Evolutionary conservation across 2,888 invertebrate species (phyloP), one percentile per base, ranked within the genome.

Genomic region (Drosophila ochracea): DNA sequence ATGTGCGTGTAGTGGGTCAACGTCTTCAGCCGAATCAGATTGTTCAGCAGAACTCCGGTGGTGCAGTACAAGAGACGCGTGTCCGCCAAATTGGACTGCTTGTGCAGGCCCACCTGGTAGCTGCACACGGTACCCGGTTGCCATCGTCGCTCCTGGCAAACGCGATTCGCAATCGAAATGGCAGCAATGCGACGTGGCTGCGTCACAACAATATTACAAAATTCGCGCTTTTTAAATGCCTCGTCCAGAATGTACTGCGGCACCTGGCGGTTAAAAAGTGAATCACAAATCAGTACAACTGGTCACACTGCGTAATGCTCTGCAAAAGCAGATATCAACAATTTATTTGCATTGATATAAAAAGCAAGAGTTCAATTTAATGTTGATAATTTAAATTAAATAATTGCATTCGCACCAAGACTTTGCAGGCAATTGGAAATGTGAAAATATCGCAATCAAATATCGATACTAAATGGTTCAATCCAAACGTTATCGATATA

Each of bases 151-250:
- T 99, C 98, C 19, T 95, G 94, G 73, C 97, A 96, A 4, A 99
- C 98, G 80, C 98, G 94, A 79, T 95, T 95, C 0, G 99, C 97
- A 68, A 99, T 96, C 4, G 97, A 97, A 60, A 97, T 96, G 19
- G 99, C 98, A 10, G 99, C 99, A 83, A 99, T 98, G 87, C 97
- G 95, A 66, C 99, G 95, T 0, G 99, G 99, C 91, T 99, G 99
- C 0, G 99, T 99, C 0, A 99, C 97, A 52, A 97, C 94, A 77
- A 99, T 98, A 92, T 97, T 98, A 91, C 98, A 98, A 58, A 95
- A 95, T 64, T 94, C 94, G 31, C 95, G 94, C 33, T 94, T 94
- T 55, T 95, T 94, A 64, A 94, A 95, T 78, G 95, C 95, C 81
- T 96, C 95, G 83, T 99, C 97, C n/a, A 99, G 93, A 77, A 99